phyloP scores from a whole-genome alignment of 2,113 vertebrate species.

The Scartelaos histophorus region DNA sequence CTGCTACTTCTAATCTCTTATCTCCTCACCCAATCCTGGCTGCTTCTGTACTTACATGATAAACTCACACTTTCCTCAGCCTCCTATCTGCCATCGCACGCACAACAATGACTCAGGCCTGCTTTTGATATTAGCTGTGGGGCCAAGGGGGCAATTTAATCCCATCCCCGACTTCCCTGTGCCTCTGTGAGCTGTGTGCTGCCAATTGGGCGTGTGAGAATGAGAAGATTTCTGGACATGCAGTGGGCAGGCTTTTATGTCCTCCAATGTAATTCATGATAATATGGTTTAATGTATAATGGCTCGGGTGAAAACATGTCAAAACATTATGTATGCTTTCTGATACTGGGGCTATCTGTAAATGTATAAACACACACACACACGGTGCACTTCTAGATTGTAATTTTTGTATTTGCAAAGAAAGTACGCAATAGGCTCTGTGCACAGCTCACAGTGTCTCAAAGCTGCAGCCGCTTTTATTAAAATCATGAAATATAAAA shows the following conservation, averaged over 20 bases:
- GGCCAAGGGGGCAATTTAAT: slow-evolving; percentile 52
- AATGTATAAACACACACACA: background rate
- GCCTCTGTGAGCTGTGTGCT: slow-evolving; percentile 30
- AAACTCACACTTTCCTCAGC: slow-evolving; percentile 48
- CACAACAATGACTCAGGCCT: slow-evolving; percentile 44
- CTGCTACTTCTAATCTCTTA: slow-evolving; percentile 50
- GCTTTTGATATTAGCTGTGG: slow-evolving; percentile 58
- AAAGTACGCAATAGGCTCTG: too few species aligned
- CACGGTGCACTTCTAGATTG: background rate
- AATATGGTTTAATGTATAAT: background rate
- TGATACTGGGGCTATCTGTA: background rate
- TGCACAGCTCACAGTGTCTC: too few species aligned
- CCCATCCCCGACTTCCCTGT: slow-evolving; percentile 53
- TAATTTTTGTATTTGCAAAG: background rate
- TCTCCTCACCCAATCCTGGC: slow-evolving; percentile 46
- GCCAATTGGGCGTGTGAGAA: slow-evolving; percentile 43
- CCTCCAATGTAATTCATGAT: background rate
- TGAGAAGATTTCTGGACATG: slow-evolving; percentile 17
- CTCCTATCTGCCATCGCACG: slow-evolving; percentile 39
- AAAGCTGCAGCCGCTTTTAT: too few species aligned
- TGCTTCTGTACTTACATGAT: slow-evolving; percentile 56
- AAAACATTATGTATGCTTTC: slow-evolving; percentile 3
- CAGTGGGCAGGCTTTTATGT: slow-evolving; percentile 16
- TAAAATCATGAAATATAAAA: too few species aligned
- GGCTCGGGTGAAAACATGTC: background rate